A percentile compares a stretch with the other conserved stretches of the same genome.
Evolutionary conservation across 2,888 invertebrate genomes (phyloP).

Genomic region (Pachliopta kotzebuea): DNA sequence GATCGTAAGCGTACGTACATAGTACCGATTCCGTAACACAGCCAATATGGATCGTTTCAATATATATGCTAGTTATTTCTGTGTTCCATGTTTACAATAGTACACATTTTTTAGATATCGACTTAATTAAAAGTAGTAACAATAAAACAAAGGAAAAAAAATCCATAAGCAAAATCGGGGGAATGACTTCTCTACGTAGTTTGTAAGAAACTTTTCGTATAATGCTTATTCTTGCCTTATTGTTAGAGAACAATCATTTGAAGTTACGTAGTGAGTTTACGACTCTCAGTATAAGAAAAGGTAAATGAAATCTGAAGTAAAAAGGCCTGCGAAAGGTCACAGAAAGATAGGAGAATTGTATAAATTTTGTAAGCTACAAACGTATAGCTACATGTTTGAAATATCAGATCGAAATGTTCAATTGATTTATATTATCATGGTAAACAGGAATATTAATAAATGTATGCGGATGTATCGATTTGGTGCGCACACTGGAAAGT

Average conservation of each 20-base stretch:
- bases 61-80: conserved; percentile 5
- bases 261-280: conserved; percentile 31
- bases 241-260: conserved; percentile 31
- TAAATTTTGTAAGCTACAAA: conserved; percentile 22
- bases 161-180: conserved; percentile 18
- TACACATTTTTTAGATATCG: not conserved
- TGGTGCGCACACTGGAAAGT: conserved; percentile 15
- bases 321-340: conserved; percentile 28
- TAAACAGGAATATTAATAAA: not conserved
- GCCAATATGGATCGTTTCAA: conserved; percentile 28
- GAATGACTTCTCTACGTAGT: conserved; percentile 25
- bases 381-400: not conserved
- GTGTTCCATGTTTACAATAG: not conserved
- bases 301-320: conserved; percentile 31
- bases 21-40: conserved; percentile 37
- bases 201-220: conserved; percentile 28
- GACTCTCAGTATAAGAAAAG: conserved; percentile 30
- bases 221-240: conserved; percentile 31
- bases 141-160: conserved; percentile 4
- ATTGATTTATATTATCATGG: not conserved
- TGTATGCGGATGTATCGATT: conserved; percentile 14
- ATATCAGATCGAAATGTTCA: not conserved
- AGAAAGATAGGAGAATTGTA: conserved; percentile 25
- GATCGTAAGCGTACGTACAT: conserved; percentile 35
- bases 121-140: conserved; percentile 7